Base-by-base conservation (phyloP, 2,888 invertebrate genomes). In the Morpho deidamia region DNA sequence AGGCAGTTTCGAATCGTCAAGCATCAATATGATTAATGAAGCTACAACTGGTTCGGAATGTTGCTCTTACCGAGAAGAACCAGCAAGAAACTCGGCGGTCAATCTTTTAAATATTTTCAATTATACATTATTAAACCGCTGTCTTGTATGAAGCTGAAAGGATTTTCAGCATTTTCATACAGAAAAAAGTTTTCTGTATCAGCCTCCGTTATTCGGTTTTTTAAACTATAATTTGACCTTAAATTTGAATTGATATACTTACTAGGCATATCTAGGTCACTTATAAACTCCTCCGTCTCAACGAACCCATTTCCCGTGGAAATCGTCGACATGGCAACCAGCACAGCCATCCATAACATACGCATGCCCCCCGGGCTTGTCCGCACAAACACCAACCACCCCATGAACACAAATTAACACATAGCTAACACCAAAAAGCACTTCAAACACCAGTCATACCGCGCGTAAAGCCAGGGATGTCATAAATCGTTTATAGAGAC, bases 181-280 rank as follows among this genome's bases (percentile, higher is more conserved):
- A 23, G 5, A 23, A 23, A n/a, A n/a, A n/a, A n/a, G n/a, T n/a
- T 23, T 1, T 23, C 23, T 23, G 23, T 23, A 23, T 23, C 23
- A 23, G 5, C 3, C 3, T 23, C 1, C 3, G 3, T 23, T 23
- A 23, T 23, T 23, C 5, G 23, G 3, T 23, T 23, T 5, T 23
- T 23, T 23, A 23, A 3, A 5, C 23, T 23, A 23, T 23, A 23
- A 23, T 23, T 23, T 2, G 23, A 23, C 23, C 23, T 23, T 5
- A 51, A 37, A 38, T 11, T 35, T 41, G 11, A 32, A 35, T 14
- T 35, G 8, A 7, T 7, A 47, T 23, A 74, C 83, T 88, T 71
- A 91, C 92, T 85, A 66, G 92, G 92, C 67, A 88, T 90, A 66
- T 92, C 91, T 62, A 92, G 76, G 63, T 91, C 91, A 65, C 91